Evolutionary conservation across 2,797 vertebrate species (phyloP).

Genomic region (Sebastes trivittatus): DNA sequence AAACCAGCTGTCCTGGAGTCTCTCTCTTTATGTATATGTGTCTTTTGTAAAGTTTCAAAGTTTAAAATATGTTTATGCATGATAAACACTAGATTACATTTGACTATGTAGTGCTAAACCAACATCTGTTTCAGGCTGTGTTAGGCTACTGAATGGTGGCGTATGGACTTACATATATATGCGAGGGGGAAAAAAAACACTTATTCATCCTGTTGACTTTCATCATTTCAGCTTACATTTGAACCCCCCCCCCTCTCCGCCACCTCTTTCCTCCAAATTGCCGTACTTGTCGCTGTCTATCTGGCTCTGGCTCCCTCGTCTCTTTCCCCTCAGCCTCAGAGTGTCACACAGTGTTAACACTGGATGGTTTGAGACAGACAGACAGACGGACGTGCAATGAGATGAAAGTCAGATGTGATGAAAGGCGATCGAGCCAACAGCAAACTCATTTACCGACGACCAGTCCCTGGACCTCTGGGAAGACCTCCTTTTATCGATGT

Average conservation of each 20-base stretch:
- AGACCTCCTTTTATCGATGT: slow-evolving; percentile 20
- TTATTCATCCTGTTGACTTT: slow-evolving; percentile 6
- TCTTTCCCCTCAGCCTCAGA: slow-evolving; percentile 51
- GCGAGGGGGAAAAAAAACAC: not conserved
- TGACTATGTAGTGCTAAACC: not conserved
- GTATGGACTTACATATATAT: not conserved
- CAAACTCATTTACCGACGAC: slow-evolving; percentile 48
- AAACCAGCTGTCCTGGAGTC: too few relatives aligned
- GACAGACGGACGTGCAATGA: slow-evolving; percentile 23
- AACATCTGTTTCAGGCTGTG: too few relatives aligned
- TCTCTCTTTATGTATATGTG: not conserved
- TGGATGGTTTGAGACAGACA: slow-evolving; percentile 54
- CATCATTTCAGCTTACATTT: slow-evolving; percentile 7
- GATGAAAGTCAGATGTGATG: slow-evolving; percentile 66
- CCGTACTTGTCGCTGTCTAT: slow-evolving; percentile 41
- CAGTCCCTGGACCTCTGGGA: not conserved
- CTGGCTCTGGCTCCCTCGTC: slow-evolving; percentile 36
- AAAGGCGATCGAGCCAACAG: slow-evolving; percentile 59
- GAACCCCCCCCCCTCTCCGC: not conserved
- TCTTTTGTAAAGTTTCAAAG: not conserved
- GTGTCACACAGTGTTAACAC: slow-evolving; percentile 53
- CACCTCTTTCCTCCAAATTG: slow-evolving; percentile 11
- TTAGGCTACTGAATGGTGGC: not conserved
- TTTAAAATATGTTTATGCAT: not conserved
- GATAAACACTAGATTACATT: not conserved